Evolutionary conservation across 1,140 invertebrate genomes (phyloP).

Genomic region (Brachionus angularis): DNA sequence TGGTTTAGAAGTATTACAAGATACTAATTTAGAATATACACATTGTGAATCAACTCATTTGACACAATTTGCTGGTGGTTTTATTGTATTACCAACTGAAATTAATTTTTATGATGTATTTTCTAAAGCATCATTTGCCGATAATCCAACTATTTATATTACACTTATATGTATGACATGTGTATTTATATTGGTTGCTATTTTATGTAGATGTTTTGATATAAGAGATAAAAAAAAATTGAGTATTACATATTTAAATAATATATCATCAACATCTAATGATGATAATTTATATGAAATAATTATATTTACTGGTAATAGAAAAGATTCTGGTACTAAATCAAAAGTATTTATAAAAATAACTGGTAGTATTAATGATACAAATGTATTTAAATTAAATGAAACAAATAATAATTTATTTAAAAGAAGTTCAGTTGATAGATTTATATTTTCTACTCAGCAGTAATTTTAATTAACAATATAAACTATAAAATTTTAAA

Average conservation of each 20-base stretch:
- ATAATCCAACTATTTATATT: too few species aligned
- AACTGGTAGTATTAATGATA: slow-evolving; percentile 21
- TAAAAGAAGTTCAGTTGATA: slow-evolving; percentile 56
- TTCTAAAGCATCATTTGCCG: slow-evolving; percentile 60
- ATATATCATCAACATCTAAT: slow-evolving; percentile 60
- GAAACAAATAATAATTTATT: slow-evolving; percentile 43
- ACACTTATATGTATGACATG: slow-evolving; percentile 59
- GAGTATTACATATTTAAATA: slow-evolving; percentile 60
- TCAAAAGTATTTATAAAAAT: slow-evolving; percentile 43
- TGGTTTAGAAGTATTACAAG: too few species aligned
- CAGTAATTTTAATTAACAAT: too few species aligned
- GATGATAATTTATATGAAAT: too few species aligned
- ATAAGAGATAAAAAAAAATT: slow-evolving; percentile 60
- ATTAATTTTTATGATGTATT: slow-evolving; percentile 58
- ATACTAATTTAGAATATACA: too few species aligned
- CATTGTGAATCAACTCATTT: slow-evolving; percentile 55
- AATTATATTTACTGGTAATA: slow-evolving; percentile 61
- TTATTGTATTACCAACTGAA: slow-evolving; percentile 55
- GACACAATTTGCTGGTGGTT: slow-evolving; percentile 56
- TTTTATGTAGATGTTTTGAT: slow-evolving; percentile 60
- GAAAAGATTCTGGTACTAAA: slow-evolving; percentile 52
- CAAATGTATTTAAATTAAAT: too few species aligned
- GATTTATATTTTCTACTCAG: slow-evolving; percentile 60
- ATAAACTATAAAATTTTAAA: too few species aligned
- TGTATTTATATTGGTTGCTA: slow-evolving; percentile 56